Evolutionary conservation across 2,797 vertebrate genomes (phyloP), one percentile per base, ranked within the genome.

Genomic region (Acipenser transmontanus): DNA sequence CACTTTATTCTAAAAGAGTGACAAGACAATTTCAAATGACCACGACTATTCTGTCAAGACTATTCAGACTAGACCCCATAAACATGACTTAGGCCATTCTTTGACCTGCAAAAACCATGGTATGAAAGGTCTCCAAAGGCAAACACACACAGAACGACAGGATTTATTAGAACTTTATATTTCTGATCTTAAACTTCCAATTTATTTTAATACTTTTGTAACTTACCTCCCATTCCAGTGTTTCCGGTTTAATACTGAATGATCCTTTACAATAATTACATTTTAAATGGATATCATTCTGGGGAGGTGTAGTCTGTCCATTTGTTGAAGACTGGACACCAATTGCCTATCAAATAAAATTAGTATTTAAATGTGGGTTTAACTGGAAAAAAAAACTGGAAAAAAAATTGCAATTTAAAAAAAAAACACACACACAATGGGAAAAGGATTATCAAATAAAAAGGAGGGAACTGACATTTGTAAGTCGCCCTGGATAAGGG

Each of bases 201-300:
- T 54, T 9, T 54, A 9, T 54, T n/a, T n/a, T 9, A 54, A 54
- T 9, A 6, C 5, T 9, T 54, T 54, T 54, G n/a, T 54, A 54
- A 9, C 85, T 91, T 89, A 85, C 90, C 89, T 91, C 90, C 90
- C 90, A 91, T 73, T 91, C 90, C 82, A 99, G 86, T 62, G 89
- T 87, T 78, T 97, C 95, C 12, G 97, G 97, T 78, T 96, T 98
- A 68, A 96, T 82, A 87, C 89, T 96, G 83, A 98, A 99, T 0
- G 87, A 81, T 78, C 89, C 95, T 74, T 95, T 92, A 78, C 97
- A 99, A 81, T 99, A 99, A 87, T 93, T 98, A 74, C 97, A 99
- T 78, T 98, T 99, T 75, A 99, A 81, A 74, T 97, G 94, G 80
- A 98, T 82, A 67, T 91, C 82, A 84, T 84, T 87, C 17, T 91